These are phyloP conservation scores for Thecocarcelia acutangulata DNA, from an alignment of 2,888 invertebrate genomes.

Conservation along the genomic window DNA sequence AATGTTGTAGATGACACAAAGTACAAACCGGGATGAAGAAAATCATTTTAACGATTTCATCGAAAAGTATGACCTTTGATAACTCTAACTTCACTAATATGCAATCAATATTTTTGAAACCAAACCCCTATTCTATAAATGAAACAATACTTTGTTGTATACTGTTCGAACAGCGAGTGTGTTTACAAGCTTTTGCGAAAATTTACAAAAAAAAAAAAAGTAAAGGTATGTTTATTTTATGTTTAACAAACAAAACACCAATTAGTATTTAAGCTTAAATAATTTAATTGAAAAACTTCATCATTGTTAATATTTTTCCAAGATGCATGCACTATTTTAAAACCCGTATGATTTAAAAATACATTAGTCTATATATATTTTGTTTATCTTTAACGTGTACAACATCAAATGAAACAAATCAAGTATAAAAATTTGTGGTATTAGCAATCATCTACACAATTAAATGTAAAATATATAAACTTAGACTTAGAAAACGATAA, in stretches of 20 bases:
- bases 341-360: slow-evolving; percentile 11
- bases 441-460: slow-evolving; percentile 65
- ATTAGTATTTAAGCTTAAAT: slow-evolving; percentile 69
- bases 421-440: slow-evolving; percentile 59
- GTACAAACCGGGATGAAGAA: no score
- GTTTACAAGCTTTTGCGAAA: slow-evolving; percentile 18
- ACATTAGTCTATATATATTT: slow-evolving; percentile 16
- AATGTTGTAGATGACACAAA: no score
- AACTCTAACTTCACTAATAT: slow-evolving; percentile 22
- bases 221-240: slow-evolving; percentile 33
- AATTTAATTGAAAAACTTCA: slow-evolving; percentile 34
- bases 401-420: slow-evolving; percentile 32
- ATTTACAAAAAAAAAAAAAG: background rate
- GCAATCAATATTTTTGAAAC: background rate
- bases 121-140: slow-evolving; percentile 1
- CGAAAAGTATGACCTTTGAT: background rate
- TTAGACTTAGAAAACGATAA: slow-evolving; percentile 33
- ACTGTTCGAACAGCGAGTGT: slow-evolving; percentile 22
- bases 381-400: slow-evolving; percentile 48
- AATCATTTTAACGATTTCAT: no score
- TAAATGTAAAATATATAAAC: slow-evolving; percentile 37
- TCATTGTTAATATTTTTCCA: slow-evolving; percentile 42
- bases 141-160: slow-evolving; percentile 16
- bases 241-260: slow-evolving; percentile 69
- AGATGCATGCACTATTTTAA: slow-evolving; percentile 40